Conservation (phyloP, 2,113 vertebrate genomes). For the Boulengeromyrus knoepffleri region DNA sequence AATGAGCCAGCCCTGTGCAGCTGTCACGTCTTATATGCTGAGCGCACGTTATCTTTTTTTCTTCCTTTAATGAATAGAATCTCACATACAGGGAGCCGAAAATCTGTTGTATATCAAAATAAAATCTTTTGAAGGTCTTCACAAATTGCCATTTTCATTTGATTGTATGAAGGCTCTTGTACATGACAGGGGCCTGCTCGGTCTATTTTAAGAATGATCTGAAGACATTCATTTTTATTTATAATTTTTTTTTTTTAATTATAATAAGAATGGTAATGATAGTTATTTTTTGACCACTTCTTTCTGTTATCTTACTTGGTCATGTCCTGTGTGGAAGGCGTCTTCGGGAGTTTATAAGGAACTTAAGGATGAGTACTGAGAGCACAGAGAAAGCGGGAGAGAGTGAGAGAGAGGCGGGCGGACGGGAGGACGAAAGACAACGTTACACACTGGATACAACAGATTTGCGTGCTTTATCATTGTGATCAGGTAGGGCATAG, state of each 20-base stretch:
- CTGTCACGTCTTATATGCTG: conserved; percentile 81
- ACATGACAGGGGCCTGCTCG: background rate
- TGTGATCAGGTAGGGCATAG: background rate
- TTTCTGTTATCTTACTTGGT: background rate
- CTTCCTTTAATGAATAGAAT: conserved; percentile 36
- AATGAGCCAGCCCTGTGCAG: conserved; percentile 81
- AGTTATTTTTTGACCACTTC: background rate
- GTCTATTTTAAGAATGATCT: background rate
- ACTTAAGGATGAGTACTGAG: background rate
- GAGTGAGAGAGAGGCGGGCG: background rate
- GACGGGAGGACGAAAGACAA: conserved; percentile 28
- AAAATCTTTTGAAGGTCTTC: conserved; percentile 1
- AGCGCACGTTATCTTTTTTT: conserved; percentile 45
- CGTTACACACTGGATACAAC: conserved; percentile 8
- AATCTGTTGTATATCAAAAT: conserved; percentile 17
- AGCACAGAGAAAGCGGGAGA: background rate
- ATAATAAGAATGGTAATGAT: background rate
- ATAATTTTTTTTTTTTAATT: background rate
- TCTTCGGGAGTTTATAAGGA: background rate
- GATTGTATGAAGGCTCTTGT: background rate
- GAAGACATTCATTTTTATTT: background rate
- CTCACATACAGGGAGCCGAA: conserved; percentile 23
- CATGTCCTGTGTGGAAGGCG: background rate
- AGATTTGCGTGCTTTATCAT: conserved; percentile 8
- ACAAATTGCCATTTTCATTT: conserved; percentile 2